Percentiles rank a stretch among this genome's conserved stretches.
phyloP scores from a whole-genome alignment of 2,113 vertebrate genomes.

The Callopanchax toddi region DNA sequence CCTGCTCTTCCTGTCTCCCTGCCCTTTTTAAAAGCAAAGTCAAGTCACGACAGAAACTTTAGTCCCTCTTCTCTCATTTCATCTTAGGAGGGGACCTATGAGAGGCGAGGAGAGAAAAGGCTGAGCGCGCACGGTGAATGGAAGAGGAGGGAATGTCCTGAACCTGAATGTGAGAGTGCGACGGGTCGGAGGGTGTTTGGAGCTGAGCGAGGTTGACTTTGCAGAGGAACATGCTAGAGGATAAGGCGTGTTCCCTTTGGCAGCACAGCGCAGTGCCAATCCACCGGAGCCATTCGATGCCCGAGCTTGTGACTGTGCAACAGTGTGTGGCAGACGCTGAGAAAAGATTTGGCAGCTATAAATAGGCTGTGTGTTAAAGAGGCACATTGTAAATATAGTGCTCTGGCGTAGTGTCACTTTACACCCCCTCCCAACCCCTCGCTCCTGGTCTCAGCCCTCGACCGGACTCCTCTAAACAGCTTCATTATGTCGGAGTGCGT shows the following conservation, averaged over 20 bases:
- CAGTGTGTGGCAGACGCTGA: slow-evolving; percentile 63
- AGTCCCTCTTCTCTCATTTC: slow-evolving; percentile 33
- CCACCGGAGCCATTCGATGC: slow-evolving; percentile 72
- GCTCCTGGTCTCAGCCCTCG: slow-evolving; percentile 43
- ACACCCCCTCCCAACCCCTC: slow-evolving; percentile 44
- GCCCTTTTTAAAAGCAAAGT: slow-evolving; percentile 17
- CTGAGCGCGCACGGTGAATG: neutral
- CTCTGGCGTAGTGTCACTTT: slow-evolving; percentile 74
- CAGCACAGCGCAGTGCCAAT: slow-evolving; percentile 57
- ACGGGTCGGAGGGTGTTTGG: slow-evolving; percentile 26
- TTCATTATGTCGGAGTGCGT: slow-evolving; percentile 78
- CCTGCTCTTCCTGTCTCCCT: slow-evolving; percentile 16
- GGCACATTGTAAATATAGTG: slow-evolving; percentile 75
- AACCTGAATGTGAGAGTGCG: slow-evolving; percentile 25
- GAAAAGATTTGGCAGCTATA: slow-evolving; percentile 77
- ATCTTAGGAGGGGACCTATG: slow-evolving; percentile 11
- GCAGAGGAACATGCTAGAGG: slow-evolving; percentile 60
- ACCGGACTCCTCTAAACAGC: slow-evolving; percentile 72
- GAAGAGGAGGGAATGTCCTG: slow-evolving; percentile 32
- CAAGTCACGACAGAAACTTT: slow-evolving; percentile 31
- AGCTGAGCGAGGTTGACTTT: slow-evolving; percentile 37
- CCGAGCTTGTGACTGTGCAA: slow-evolving; percentile 67
- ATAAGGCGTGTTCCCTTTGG: slow-evolving; percentile 72
- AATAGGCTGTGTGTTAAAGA: slow-evolving; percentile 75
- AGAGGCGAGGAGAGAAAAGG: slow-evolving; percentile 18